Conservation (phyloP, 2,113 vertebrate genomes). For the Cheilinus undulatus region DNA sequence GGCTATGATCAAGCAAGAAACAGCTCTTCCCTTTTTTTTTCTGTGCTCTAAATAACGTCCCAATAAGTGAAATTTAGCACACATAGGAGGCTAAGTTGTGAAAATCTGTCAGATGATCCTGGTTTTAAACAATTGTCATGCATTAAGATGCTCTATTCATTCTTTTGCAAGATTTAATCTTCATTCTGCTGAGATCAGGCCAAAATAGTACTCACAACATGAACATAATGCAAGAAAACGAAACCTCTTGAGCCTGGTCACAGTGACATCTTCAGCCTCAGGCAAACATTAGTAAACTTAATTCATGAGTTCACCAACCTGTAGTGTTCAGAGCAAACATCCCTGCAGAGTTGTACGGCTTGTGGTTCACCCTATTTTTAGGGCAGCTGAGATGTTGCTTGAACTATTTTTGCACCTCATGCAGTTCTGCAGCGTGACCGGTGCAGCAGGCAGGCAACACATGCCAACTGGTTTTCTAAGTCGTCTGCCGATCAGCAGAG, state of each 20-base stretch:
- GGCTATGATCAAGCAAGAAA: conserved; percentile 28
- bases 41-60: background rate
- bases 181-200: background rate
- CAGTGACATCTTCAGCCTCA: too few species aligned
- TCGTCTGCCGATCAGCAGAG: conserved; percentile 30
- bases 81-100: background rate
- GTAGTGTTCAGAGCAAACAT: conserved; percentile 33
- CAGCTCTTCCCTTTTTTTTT: conserved; percentile 69
- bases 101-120: background rate
- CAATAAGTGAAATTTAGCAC: background rate
- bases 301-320: conserved; percentile 25
- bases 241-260: background rate
- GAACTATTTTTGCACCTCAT: conserved; percentile 65
- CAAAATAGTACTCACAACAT: background rate
- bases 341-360: conserved; percentile 20
- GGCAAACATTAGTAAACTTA: background rate
- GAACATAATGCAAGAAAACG: background rate
- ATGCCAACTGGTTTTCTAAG: conserved; percentile 57
- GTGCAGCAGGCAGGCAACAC: conserved; percentile 54
- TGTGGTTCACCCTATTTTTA: conserved; percentile 70
- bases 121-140: background rate
- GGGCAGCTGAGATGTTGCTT: conserved; percentile 57
- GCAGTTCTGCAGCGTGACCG: conserved; percentile 56
- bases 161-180: background rate
- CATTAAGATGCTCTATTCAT: background rate